phyloP scores from a whole-genome alignment of 2,113 vertebrate genomes.

The Potamarius usumacintae region DNA sequence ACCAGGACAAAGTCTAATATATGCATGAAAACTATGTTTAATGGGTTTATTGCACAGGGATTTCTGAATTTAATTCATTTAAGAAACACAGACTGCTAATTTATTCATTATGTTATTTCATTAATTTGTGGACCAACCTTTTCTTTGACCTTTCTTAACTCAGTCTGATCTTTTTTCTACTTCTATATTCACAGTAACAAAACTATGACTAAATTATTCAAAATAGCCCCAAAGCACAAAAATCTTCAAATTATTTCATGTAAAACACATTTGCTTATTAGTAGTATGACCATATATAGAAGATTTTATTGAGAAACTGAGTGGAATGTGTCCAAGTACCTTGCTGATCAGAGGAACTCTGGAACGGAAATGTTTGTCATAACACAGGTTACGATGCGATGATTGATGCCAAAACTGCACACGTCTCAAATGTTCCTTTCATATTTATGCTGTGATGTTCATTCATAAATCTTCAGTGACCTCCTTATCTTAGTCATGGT shows the following conservation, averaged over 20 bases:
- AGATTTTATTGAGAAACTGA: not conserved
- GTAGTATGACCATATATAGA: not conserved
- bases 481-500: not conserved
- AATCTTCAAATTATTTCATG: not conserved
- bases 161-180: not conserved
- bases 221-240: not conserved
- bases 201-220: not conserved
- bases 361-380: constrained; percentile 23
- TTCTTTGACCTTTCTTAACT: not conserved
- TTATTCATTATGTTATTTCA: not conserved
- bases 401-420: not conserved
- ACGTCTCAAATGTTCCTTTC: not conserved
- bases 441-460: not conserved
- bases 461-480: not conserved
- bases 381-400: not conserved
- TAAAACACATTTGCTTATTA: not conserved
- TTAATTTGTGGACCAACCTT: not conserved
- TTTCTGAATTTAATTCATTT: not conserved
- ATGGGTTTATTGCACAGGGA: not conserved
- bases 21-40: not conserved
- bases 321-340: constrained; percentile 14
- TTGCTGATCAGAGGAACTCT: not conserved
- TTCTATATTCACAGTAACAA: not conserved
- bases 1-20: not conserved
- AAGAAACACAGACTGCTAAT: not conserved